Conservation (phyloP, 1,140 invertebrate species). For the Wiebesia pumilae region DNA sequence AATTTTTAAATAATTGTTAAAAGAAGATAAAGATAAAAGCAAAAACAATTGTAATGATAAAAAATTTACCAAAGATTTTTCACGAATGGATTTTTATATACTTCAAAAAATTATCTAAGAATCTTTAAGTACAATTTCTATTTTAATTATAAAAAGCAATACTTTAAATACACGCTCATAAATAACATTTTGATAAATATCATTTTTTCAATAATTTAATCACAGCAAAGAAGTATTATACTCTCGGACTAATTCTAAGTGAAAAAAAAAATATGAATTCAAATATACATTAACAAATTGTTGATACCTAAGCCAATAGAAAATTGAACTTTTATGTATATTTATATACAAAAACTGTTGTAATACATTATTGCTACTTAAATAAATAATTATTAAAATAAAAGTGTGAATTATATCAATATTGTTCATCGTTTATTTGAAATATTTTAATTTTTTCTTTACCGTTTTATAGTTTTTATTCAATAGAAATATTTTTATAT, state of each 20-base stretch:
- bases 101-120: slow-evolving; percentile 4
- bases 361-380: slow-evolving; percentile 46
- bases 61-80: slow-evolving; percentile 44
- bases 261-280: slow-evolving; percentile 8
- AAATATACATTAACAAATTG: slow-evolving; percentile 28
- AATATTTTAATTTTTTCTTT: background rate
- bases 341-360: slow-evolving; percentile 48
- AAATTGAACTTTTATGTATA: slow-evolving; percentile 46
- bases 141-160: background rate
- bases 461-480: no score
- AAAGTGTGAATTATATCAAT: background rate
- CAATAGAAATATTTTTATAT: no score
- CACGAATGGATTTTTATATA: background rate
- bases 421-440: background rate
- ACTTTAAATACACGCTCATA: background rate
- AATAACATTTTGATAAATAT: background rate
- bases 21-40: background rate
- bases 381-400: slow-evolving; percentile 39
- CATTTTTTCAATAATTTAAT: background rate
- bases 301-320: slow-evolving; percentile 42
- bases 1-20: background rate
- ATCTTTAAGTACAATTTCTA: background rate
- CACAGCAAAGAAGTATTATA: background rate
- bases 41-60: background rate
- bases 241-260: background rate